Percentiles rank a stretch among this genome's conserved stretches.
These are phyloP conservation scores for Notocelia uddmanniana DNA, from an alignment of 2,888 invertebrate species.

Conservation along the genomic window DNA sequence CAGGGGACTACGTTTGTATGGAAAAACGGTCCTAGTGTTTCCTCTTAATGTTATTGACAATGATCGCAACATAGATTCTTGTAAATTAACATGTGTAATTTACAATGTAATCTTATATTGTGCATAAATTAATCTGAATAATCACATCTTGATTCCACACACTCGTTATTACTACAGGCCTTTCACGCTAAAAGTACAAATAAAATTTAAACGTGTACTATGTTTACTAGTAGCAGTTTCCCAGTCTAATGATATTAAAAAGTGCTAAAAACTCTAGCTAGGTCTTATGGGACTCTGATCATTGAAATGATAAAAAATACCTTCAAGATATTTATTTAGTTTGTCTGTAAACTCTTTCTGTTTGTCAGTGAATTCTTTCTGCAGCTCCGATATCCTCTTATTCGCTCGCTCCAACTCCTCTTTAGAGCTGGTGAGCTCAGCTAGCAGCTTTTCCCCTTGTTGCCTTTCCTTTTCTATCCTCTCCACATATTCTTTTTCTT, in stretches of 20 bases:
- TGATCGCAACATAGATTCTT: too few species aligned
- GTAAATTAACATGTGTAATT: too few species aligned
- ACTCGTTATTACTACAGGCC: too few species aligned
- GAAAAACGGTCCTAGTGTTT: too few species aligned
- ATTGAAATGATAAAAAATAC: slow-evolving; percentile 54
- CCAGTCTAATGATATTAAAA: not conserved
- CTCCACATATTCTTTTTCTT: slow-evolving; percentile 77
- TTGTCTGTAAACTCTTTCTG: slow-evolving; percentile 81
- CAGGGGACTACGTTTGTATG: too few species aligned
- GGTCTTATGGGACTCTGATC: not conserved
- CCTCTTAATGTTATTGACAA: too few species aligned
- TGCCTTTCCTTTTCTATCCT: slow-evolving; percentile 83
- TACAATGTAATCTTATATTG: too few species aligned
- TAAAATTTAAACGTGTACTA: too few species aligned
- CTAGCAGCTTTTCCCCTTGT: slow-evolving; percentile 78
- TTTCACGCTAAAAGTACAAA: too few species aligned
- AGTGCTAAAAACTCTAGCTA: not conserved
- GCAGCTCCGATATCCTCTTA: slow-evolving; percentile 84
- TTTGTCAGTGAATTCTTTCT: slow-evolving; percentile 82
- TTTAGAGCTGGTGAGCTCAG: slow-evolving; percentile 77
- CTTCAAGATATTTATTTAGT: slow-evolving; percentile 74
- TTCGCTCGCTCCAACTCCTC: slow-evolving; percentile 85
- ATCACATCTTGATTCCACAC: too few species aligned
- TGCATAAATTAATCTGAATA: too few species aligned
- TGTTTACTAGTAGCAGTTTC: not conserved